Base-by-base conservation (phyloP, 2,797 vertebrate species). In the Glyptemys insculpta region DNA sequence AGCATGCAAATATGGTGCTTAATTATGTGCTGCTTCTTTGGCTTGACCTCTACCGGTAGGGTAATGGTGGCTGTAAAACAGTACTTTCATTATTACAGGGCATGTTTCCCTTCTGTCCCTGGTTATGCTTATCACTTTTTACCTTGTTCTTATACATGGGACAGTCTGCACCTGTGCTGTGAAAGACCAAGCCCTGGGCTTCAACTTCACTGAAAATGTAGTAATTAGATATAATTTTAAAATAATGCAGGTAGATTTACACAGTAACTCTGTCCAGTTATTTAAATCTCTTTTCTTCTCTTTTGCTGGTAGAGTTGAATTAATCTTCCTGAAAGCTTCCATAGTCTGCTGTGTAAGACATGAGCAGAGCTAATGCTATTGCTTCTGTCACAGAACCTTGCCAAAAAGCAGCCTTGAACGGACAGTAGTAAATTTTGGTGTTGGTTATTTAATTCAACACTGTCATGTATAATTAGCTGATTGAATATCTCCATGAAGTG, bases 311-410 rank as follows among this genome's bases (percentile, higher is more conserved):
- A 82, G 93, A 96, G 97, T 92, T 97, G 90, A 97, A 96, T 97
- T 97, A 92, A 97, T 97, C 91, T 97, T 97, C 95, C 95, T 97
- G 97, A 96, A 97, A 94, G 96, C 88, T 97, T 93, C 95, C 27
- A 47, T 91, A 94, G 88, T n/a, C 88, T 95, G 83, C 81, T 79
- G 90, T 81, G 79, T 91, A 85, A 95, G 87, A 96, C 94, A 44
- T 82, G 72, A 93, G 81, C 81, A 79, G 90, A 89, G 25, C 79
- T 96, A 96, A 92, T 97, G 95, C 96, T 97, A 95, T 96, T 97
- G 94, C 95, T 96, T 92, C 94, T 94, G 94, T 97, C 96, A 94
- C 93, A 90, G 62, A 95, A 83, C 86, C 85, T 88, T 97, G 96
- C 96, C 95, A 96, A 93, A 54, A 95, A 92, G 80, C 79, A 92